Evolutionary conservation across 2,113 vertebrate species (phyloP).

Genomic region (Melanerpes formicivorus): DNA sequence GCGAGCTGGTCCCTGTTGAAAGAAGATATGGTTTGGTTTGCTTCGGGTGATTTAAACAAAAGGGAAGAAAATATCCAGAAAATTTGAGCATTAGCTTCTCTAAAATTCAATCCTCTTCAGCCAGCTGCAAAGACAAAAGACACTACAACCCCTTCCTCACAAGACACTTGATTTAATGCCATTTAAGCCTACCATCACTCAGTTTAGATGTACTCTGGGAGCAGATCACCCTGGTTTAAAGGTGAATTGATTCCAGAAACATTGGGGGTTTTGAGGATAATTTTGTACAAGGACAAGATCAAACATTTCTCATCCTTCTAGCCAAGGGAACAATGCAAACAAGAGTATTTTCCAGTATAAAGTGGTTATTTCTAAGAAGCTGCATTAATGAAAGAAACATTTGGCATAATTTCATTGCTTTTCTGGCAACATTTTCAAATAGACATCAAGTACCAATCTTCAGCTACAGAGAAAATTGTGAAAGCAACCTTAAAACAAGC

Average conservation of each 20-base stretch:
- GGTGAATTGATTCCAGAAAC: neutral
- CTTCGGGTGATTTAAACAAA: neutral
- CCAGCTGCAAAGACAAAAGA: neutral
- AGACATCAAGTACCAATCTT: slow-evolving; percentile 55
- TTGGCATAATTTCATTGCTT: slow-evolving; percentile 45
- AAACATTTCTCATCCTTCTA: neutral
- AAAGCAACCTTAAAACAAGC: slow-evolving; percentile 64
- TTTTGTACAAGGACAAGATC: neutral
- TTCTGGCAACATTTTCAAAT: slow-evolving; percentile 51
- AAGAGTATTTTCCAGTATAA: slow-evolving; percentile 6
- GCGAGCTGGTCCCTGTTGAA: slow-evolving; percentile 81
- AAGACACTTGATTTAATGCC: neutral
- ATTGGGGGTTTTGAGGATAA: neutral
- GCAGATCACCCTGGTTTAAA: neutral
- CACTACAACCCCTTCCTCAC: neutral
- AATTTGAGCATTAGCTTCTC: neutral
- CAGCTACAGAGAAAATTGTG: slow-evolving; percentile 61
- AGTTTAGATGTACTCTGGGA: neutral
- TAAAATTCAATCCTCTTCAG: neutral
- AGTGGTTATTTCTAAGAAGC: neutral
- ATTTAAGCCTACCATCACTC: neutral
- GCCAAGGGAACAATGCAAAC: neutral
- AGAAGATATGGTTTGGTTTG: neutral
- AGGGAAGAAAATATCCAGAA: neutral
- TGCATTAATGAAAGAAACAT: neutral